These are phyloP conservation scores for Temnothorax longispinosus DNA, from an alignment of 1,140 invertebrate genomes.

Conservation along the genomic window DNA sequence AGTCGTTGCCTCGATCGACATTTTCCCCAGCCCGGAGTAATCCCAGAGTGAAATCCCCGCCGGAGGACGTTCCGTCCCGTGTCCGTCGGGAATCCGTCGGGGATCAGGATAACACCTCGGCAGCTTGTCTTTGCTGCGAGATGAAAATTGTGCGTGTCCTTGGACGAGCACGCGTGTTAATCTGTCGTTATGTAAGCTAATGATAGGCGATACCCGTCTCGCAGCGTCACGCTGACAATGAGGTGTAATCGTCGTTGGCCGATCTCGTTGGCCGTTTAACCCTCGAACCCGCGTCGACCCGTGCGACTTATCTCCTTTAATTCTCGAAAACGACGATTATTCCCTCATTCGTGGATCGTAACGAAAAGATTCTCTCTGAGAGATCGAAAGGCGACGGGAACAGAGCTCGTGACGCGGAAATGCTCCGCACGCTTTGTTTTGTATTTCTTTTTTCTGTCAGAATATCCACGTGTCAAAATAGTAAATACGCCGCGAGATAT, in stretches of 20 bases:
- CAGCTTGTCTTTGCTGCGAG: neutral
- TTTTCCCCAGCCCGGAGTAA: neutral
- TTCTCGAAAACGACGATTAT: neutral
- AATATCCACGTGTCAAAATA: neutral
- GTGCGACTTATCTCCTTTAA: neutral
- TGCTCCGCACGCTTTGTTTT: no score
- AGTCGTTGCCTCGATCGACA: neutral
- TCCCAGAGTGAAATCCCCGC: neutral
- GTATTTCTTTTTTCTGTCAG: neutral
- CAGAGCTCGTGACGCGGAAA: no score
- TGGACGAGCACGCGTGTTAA: neutral
- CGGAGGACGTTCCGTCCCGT: no score
- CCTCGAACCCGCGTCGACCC: neutral
- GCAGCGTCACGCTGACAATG: neutral
- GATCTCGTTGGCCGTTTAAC: neutral
- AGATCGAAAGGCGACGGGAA: no score
- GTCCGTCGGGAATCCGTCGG: no score
- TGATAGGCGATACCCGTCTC: conserved; percentile 14
- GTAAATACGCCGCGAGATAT: neutral
- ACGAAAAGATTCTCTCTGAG: no score
- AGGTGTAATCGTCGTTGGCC: neutral
- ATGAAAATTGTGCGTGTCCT: neutral
- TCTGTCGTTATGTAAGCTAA: conserved; percentile 41
- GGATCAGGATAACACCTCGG: no score
- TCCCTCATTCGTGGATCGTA: neutral